Conservation (phyloP, 2,113 vertebrate genomes). For the Ciconia maguari region DNA sequence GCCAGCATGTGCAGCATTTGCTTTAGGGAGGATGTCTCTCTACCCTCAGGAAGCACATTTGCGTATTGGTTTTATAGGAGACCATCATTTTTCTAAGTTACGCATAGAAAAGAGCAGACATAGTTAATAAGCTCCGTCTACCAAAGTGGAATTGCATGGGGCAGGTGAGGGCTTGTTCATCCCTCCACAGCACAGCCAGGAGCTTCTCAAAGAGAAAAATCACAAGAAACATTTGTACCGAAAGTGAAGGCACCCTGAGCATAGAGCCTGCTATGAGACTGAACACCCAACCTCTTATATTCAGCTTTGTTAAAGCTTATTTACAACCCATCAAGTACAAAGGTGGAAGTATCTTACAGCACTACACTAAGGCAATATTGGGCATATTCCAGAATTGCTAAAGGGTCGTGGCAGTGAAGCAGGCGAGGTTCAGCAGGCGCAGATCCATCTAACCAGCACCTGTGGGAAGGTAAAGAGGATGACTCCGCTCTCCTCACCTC, state of each 20-base stretch:
- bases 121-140: neutral
- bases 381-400: neutral
- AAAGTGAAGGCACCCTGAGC: neutral
- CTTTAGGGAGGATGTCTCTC: neutral
- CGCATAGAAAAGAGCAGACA: neutral
- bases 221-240: neutral
- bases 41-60: neutral
- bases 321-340: neutral
- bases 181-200: neutral
- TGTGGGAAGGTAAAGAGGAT: neutral
- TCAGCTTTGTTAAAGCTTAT: neutral
- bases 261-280: neutral
- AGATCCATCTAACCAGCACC: neutral
- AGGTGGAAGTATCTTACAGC: neutral
- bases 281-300: neutral
- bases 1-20: neutral
- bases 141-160: neutral
- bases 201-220: neutral
- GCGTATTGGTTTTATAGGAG: neutral
- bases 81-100: neutral
- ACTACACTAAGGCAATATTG: neutral
- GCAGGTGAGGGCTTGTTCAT: neutral
- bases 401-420: neutral
- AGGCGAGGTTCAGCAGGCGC: fast-evolving
- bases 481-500: neutral